Base-by-base conservation (phyloP, 64 coral and sea anemone genomes). In the Pocillopora damicornis region DNA sequence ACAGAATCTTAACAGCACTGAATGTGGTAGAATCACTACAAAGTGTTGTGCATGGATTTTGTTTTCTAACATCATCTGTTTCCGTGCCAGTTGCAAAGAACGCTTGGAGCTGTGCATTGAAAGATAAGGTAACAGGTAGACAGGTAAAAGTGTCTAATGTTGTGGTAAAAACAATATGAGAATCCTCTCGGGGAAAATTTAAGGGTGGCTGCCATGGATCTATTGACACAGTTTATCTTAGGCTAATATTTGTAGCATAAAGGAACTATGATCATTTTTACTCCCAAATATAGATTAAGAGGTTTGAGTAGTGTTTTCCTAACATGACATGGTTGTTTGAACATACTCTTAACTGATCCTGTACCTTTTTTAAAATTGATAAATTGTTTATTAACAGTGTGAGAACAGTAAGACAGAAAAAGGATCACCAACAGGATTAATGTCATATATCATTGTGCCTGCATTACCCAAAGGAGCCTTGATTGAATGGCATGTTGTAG, bases 401-500 rank as follows among this genome's bases (percentile, higher is more conserved):
- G 5, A 15, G 59, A 69, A 11, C 10, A 69, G 20, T 13, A 37
- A 30, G 6, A 16, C 59, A 37, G 23, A 86, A 93, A 80, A 86
- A 1, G 22, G 45, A 35, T 73, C 64, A 60, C 73, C 67, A 30
- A 58, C 61, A 15, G 90, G 93, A 45, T 76, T 93, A 45, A 88
- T 93, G 45, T 82, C 87, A 8, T 98, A 98, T 34, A 60, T 96
- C 45, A 88, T 96, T 60, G 85, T 98, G 4, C 95, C 95, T 18
- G 20, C 72, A 59, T 74, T 98, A 16, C 95, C 95, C 20, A 87
- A 90, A 63, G 88, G 76, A 36, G 95, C 95, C 37, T 62, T 88
- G 26, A 79, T 98, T 11, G 95, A 98, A 59, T 98, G 88, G 92
- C 95, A 98, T 23, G 76, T 93, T 15, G 82, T 93, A 37, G 75